Evolutionary conservation across 2,888 invertebrate genomes (phyloP).

Genomic region (Ceramica pisi): DNA sequence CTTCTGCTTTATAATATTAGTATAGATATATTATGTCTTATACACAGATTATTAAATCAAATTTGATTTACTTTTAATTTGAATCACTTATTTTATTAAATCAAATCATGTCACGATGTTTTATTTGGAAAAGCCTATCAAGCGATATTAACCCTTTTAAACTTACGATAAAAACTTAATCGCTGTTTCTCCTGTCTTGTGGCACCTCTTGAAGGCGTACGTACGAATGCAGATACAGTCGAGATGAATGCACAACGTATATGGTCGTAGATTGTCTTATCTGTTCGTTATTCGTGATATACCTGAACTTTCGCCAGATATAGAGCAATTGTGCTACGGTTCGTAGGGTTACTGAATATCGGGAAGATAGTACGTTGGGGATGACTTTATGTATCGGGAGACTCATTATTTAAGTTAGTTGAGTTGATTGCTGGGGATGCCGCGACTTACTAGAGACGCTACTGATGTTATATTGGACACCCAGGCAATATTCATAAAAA

Average conservation of each 20-base stretch:
- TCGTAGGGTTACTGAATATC: conserved; percentile 1
- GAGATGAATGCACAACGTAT: conserved; percentile 75
- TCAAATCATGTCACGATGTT: no score
- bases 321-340: conserved; percentile 22
- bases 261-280: conserved; percentile 69
- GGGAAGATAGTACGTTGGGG: neutral
- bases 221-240: conserved; percentile 66
- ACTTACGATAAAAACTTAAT: neutral
- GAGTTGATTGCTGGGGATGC: no score
- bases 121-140: neutral
- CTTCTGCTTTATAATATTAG: no score
- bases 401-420: neutral
- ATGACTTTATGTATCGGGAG: neutral
- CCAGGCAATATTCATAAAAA: no score
- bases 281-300: conserved; percentile 56
- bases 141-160: neutral
- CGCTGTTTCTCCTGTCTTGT: conserved; percentile 57
- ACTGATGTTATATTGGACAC: no score
- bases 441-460: no score
- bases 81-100: no score
- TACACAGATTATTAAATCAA: no score
- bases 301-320: conserved; percentile 64
- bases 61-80: no score
- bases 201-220: conserved; percentile 68
- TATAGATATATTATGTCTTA: no score